Conservation (phyloP, 2,797 vertebrate genomes). For the Macroramphosus scolopax region DNA sequence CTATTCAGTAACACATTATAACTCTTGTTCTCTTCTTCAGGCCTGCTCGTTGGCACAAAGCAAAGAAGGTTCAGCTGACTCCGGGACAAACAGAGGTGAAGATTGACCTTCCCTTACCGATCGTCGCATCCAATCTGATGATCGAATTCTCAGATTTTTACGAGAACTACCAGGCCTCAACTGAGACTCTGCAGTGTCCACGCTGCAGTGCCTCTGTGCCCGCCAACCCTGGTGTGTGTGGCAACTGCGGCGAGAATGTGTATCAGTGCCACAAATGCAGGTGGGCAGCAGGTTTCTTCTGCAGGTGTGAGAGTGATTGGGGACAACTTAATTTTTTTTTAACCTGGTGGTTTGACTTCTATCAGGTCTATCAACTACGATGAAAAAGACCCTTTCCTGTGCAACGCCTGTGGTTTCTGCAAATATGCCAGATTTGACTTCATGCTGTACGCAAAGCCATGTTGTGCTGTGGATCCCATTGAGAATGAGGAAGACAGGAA, state of each 20-base stretch:
- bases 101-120: conserved; percentile 94
- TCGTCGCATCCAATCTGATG: conserved; percentile 98
- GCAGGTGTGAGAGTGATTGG: background rate
- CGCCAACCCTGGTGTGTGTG: conserved; percentile 96
- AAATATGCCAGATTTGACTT: conserved; percentile 98
- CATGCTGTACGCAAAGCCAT: conserved; percentile 97
- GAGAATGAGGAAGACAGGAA: conserved; percentile 98
- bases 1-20: no score
- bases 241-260: conserved; percentile 97
- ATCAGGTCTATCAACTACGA: conserved; percentile 97
- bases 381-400: conserved; percentile 98
- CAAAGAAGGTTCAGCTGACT: conserved; percentile 96
- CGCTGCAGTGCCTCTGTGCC: conserved; percentile 97
- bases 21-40: conserved; percentile 64
- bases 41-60: conserved; percentile 98
- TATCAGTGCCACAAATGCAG: conserved; percentile 99
- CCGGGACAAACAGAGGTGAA: conserved; percentile 98
- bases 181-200: conserved; percentile 96
- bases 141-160: conserved; percentile 99
- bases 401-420: conserved; percentile 98
- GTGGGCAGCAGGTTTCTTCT: conserved; percentile 61
- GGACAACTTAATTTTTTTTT: conserved; percentile 2
- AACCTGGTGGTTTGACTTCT: background rate
- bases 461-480: conserved; percentile 97
- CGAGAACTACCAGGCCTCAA: conserved; percentile 98